A percentile compares a stretch with the other conserved stretches of the same genome.
phyloP scores from a whole-genome alignment of 37 sponge, comb jelly and placozoan genomes.

The Theonella swinhoei region DNA sequence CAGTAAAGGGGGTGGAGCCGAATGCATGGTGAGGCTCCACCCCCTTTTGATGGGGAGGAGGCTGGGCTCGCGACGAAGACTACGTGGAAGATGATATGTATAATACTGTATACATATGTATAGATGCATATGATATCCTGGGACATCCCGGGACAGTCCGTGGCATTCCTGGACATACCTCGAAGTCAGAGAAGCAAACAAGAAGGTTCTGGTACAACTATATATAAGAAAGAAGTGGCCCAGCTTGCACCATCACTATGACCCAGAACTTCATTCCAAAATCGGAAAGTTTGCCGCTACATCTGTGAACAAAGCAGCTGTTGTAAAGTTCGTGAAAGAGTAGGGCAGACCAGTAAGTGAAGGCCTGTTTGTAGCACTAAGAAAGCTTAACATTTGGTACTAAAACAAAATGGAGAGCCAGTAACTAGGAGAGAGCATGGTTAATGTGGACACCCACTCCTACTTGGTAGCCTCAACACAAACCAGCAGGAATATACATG shows the following conservation, averaged over 20 bases:
- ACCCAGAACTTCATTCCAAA: background rate
- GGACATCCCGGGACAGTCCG: too few species aligned
- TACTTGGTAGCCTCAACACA: constrained; percentile 4
- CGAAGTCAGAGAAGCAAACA: background rate
- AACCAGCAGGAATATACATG: constrained; percentile 6
- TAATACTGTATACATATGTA: too few species aligned
- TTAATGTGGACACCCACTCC: constrained; percentile 11
- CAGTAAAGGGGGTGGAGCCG: too few species aligned
- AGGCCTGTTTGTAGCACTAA: background rate
- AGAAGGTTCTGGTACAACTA: background rate
- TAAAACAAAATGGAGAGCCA: background rate
- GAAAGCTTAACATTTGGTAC: background rate
- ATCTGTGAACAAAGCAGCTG: background rate
- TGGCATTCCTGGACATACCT: too few species aligned
- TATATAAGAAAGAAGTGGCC: background rate
- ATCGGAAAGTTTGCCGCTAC: background rate
- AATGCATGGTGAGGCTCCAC: too few species aligned
- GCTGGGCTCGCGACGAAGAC: too few species aligned
- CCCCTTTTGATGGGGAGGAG: too few species aligned
- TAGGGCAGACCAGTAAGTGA: background rate
- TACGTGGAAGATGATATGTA: too few species aligned
- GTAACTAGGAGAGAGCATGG: constrained; percentile 33
- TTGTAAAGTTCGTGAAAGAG: background rate
- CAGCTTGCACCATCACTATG: background rate
- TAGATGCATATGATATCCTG: too few species aligned